Base-by-base conservation (phyloP, 2,797 vertebrate species). In the Parotocinclus haroldoi region DNA sequence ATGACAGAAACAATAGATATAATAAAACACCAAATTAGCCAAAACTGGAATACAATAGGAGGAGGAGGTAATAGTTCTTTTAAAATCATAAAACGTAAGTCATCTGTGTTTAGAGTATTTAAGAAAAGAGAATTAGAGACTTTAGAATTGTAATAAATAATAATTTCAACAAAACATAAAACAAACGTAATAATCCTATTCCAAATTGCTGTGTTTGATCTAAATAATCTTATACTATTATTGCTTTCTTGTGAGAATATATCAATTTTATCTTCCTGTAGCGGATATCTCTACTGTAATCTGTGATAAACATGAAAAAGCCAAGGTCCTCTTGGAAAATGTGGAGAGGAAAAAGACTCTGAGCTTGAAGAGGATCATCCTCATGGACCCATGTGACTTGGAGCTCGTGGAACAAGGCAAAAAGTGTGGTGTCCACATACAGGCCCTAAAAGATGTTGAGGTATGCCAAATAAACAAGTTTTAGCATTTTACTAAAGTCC, bases 211-310 rank as follows among this genome's bases (percentile, higher is more conserved):
- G 27, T 27, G 27, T 2, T 27, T 27, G 27, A 27, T 27, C 27
- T 2, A 27, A 27, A 27, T 27, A 13, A 1, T 13, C 3, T 13
- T 7, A 49, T 7, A 49, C 10, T 3, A 1, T 13, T 49, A n/a
- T n/a, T 51, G 7, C 4, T 53, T 52, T 10, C 18, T 9, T 53
- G 8, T 19, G 9, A 13, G 7, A 16, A 42, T 37, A 12, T 36
- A n/a, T n/a, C n/a, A n/a, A n/a, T 1, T 14, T 7, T 17, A 13
- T 64, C 18, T 80, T 73, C 54, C 18, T 49, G 58, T 57, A 99
- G 96, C 96, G 39, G 95, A 98, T 72, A 96, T 99, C 78, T 92
- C 92, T 78, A 98, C 91, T 0, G 96, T 98, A 63, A 93, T 99
- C 53, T 98, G 96, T 52, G 96, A 99, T 83, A 97, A 95, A 57